Evolutionary conservation across 2,113 vertebrate genomes (phyloP).

Genomic region (Phalacrocorax brasilianus): DNA sequence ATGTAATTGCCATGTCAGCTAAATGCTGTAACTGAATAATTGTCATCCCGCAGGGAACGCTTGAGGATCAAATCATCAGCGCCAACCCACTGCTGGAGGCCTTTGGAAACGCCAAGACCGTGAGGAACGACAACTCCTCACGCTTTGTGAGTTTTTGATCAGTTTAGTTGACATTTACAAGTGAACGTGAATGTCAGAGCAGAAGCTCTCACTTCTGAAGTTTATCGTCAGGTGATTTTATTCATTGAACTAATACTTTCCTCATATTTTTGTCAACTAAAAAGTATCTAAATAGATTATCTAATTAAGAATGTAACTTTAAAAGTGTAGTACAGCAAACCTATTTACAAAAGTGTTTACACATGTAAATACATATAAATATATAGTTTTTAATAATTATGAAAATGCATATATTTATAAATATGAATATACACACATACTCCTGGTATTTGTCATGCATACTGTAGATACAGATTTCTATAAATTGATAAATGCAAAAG

Average conservation of each 20-base stretch:
- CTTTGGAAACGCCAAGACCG: conserved; percentile 71
- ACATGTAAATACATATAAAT: neutral
- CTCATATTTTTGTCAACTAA: neutral
- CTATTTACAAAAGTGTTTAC: too few relatives aligned
- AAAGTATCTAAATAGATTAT: neutral
- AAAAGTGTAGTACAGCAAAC: neutral
- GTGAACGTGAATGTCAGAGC: neutral
- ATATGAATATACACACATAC: too few relatives aligned
- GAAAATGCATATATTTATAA: neutral
- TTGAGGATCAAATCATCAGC: neutral
- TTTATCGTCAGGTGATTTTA: neutral
- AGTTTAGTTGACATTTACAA: neutral
- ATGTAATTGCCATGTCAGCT: too few relatives aligned
- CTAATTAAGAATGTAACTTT: neutral
- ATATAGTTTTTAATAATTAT: neutral
- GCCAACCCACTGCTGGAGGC: neutral
- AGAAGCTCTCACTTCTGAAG: neutral
- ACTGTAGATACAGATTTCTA: neutral
- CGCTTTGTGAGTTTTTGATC: conserved; percentile 69
- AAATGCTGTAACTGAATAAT: too few relatives aligned
- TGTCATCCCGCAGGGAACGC: neutral
- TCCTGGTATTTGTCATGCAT: neutral
- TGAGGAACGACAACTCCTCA: conserved; percentile 81
- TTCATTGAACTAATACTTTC: neutral
- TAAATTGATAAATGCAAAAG: neutral